Base-by-base conservation (phyloP, 2,888 invertebrate species). In the Ormyrus pomaceus region DNA sequence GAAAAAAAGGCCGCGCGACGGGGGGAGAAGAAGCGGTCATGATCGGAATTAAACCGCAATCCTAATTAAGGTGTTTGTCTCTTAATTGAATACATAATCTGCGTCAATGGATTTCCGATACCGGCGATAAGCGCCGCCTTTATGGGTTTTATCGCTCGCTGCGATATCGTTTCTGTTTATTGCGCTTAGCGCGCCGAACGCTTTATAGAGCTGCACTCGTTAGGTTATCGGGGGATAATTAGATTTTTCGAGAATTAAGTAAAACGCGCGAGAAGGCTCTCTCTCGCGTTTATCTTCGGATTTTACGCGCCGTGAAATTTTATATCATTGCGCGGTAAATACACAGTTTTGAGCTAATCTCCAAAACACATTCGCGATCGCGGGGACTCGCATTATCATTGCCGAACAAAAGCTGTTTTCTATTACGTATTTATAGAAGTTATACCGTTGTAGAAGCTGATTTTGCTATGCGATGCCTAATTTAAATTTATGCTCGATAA, bases 61-160 rank as follows among this genome's bases (percentile, higher is more conserved):
- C 62, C 74, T 77, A 70, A 81, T 81, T 81, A 74, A 74, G 77
- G 73, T 61, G 61, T 74, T 65, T 77, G 62, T 73, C 70, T 74
- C 10, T 55, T 77, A 74, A 81, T 81, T 77, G 77, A 77, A 81
- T 77, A 61, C 59, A 77, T 81, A 74, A 81, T 81, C 81, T 62
- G 64, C 53, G n/a, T 6, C 11, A 70, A 81, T 77, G 77, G 70
- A 68, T 81, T 81, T 74, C 74, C 77, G 65, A 81, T 81, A 73
- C 19, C 19, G 64, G 55, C 55, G 59, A 76, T 69, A 65, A 61
- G 19, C 10, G 13, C 48, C 2, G 13, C 55, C 53, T 34, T 78
- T 70, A 68, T 48, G 62, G 48, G 56, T 53, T 69, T 70, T 69
- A 71, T 58, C 34, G 34, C 34, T 4, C 34, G 9, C 59, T 5